phyloP scores from a whole-genome alignment of 2,113 vertebrate genomes.

The Vidua macroura region DNA sequence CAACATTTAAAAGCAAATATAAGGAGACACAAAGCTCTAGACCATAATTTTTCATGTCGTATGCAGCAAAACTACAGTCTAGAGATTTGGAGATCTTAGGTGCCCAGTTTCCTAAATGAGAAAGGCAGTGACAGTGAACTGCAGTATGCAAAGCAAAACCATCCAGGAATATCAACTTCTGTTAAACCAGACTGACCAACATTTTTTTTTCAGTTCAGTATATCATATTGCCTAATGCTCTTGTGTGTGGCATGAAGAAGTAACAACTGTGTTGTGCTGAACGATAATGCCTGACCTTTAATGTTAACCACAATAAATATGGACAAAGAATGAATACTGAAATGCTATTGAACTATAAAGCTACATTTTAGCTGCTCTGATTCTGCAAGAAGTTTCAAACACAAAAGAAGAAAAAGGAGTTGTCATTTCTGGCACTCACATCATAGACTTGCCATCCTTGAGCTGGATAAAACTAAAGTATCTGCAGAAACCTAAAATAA shows the following conservation, averaged over 20 bases:
- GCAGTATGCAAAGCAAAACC: background rate
- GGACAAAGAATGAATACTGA: background rate
- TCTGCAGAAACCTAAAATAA: slow-evolving; percentile 1
- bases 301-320: background rate
- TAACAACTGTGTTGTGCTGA: background rate
- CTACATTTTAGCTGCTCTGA: background rate
- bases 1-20: background rate
- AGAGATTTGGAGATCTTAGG: background rate
- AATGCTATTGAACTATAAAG: background rate
- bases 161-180: background rate
- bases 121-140: background rate
- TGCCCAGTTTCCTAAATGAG: background rate
- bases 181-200: background rate
- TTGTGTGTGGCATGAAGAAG: background rate
- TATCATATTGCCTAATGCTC: background rate
- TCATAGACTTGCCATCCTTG: background rate
- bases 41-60: background rate
- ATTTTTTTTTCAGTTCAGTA: background rate
- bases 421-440: slow-evolving; percentile 11
- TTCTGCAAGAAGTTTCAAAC: background rate
- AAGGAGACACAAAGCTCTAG: background rate
- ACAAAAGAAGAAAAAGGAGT: background rate
- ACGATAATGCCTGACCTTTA: background rate
- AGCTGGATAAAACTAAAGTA: slow-evolving; percentile 10
- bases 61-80: background rate